phyloP scores from a whole-genome alignment of 2,888 invertebrate genomes.

The Amphimallon solstitiale region DNA sequence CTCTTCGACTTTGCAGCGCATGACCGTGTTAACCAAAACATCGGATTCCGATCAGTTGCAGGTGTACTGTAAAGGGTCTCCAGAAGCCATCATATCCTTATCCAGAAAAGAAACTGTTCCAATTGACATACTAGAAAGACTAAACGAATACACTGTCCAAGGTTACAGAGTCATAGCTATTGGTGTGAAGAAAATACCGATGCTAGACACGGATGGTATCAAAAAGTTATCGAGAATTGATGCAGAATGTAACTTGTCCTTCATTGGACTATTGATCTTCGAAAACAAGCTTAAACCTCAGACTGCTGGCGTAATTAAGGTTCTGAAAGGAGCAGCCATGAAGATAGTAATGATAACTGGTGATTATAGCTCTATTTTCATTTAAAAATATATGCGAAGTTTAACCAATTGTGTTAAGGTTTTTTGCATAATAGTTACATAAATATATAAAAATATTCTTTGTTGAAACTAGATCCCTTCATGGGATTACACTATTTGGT shows the following conservation, averaged over 20 bases:
- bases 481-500: too few species aligned
- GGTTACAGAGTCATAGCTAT: slow-evolving; percentile 93
- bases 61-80: slow-evolving; percentile 92
- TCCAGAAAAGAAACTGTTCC: slow-evolving; percentile 81
- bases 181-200: slow-evolving; percentile 74
- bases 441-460: too few species aligned
- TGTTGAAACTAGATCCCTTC: too few species aligned
- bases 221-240: slow-evolving; percentile 77
- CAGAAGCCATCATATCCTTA: slow-evolving; percentile 86
- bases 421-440: too few species aligned
- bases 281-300: slow-evolving; percentile 94
- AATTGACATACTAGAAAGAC: slow-evolving; percentile 74
- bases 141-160: slow-evolving; percentile 87
- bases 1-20: slow-evolving; percentile 85
- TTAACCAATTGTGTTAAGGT: too few species aligned
- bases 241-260: slow-evolving; percentile 83
- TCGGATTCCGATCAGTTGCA: slow-evolving; percentile 78
- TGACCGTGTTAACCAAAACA: slow-evolving; percentile 85
- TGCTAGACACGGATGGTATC: slow-evolving; percentile 61
- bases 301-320: slow-evolving; percentile 80
- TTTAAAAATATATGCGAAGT: too few species aligned
- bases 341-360: slow-evolving; percentile 97
- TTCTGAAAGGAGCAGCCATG: slow-evolving; percentile 84
- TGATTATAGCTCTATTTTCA: too few species aligned
- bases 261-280: slow-evolving; percentile 89